Percentiles rank a stretch among this genome's conserved stretches.
Conservation (phyloP, 2,797 vertebrate genomes). For the Echiichthys vipera region DNA sequence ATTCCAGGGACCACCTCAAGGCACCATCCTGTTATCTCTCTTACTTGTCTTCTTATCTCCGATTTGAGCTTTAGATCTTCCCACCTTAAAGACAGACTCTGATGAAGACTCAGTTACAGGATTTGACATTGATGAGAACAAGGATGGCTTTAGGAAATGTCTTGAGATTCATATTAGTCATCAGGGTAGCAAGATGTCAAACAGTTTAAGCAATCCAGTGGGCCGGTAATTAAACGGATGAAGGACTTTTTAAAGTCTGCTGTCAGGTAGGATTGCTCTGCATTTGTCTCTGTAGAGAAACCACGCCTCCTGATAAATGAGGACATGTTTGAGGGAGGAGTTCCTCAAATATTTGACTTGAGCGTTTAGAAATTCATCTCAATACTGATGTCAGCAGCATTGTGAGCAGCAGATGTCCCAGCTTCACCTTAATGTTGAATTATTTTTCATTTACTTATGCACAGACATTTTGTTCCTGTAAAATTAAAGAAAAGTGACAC, state of each 20-base stretch:
- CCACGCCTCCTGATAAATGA: conserved; percentile 1
- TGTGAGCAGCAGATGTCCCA: background rate
- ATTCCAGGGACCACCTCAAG: conserved; percentile 35
- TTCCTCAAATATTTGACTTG: conserved; percentile 8
- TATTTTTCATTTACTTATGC: background rate
- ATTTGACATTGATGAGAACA: conserved; percentile 5
- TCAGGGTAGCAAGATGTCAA: conserved; percentile 24
- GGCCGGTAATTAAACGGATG: conserved; percentile 18
- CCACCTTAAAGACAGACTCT: conserved; percentile 1
- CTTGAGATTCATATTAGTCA: conserved; percentile 19
- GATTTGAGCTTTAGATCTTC: background rate
- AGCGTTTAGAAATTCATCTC: background rate
- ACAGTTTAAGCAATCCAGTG: conserved; percentile 12
- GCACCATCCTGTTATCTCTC: conserved; percentile 23
- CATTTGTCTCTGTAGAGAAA: background rate
- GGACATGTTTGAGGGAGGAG: conserved; percentile 20
- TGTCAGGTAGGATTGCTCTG: conserved; percentile 14
- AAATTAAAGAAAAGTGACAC: background rate
- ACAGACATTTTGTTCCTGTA: background rate
- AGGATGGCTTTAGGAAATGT: background rate
- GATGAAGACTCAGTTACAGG: conserved; percentile 3
- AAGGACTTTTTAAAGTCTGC: conserved; percentile 6
- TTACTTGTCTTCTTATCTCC: conserved; percentile 17
- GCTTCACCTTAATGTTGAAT: background rate
- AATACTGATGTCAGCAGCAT: background rate